Base-by-base conservation (phyloP, 2,888 invertebrate species). In the Omphaloscelis lunosa region DNA sequence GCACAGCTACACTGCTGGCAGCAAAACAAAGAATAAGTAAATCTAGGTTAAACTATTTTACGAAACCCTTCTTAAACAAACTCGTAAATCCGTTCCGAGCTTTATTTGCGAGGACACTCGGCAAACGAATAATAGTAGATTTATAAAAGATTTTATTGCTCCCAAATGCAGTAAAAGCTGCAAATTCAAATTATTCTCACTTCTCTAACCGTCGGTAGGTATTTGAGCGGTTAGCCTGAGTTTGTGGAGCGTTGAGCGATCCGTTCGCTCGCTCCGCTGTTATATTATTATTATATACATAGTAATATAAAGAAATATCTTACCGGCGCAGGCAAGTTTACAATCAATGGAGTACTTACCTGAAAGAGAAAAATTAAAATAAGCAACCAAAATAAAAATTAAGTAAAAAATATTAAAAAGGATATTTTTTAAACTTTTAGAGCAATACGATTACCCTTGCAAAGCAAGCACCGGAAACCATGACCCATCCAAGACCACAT, bases 291-390 rank as follows among this genome's bases (percentile, higher is more conserved):
- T n/a, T n/a, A 51, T 41, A 34, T 5, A 1, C 34, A 34, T 34
- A 34, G 5, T 34, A 34, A 23, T 62, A 59, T 27, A 62, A 62
- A 56, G 12, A 68, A 17, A 78, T 39, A 67, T 67, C 87, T 87
- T 82, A 87, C 87, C 87, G 11, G 48, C 15, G 20, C 41, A 39
- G 15, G 58, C n/a, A 34, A 65, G 62, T 29, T 51, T 29, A 53
- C 2, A 45, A 75, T 45, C 9, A 58, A 48, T 65, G 59, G n/a
- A 62, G 68, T 51, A 87, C 87, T 79, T 87, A 87, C 87, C 87
- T 87, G 87, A n/a, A 87, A 87, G n/a, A 84, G 75, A 87, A 78
- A 88, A 66, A 67, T 48, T 17, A 8, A n/a, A 67, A 53, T 67
- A 63, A 86, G 27, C 29, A 77, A 80, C 15, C 1, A 66, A 66